A percentile compares a stretch with the other conserved stretches of the same genome.
These are phyloP conservation scores for Triplophysa siluroides DNA, from an alignment of 2,113 vertebrate species.

Conservation along the genomic window DNA sequence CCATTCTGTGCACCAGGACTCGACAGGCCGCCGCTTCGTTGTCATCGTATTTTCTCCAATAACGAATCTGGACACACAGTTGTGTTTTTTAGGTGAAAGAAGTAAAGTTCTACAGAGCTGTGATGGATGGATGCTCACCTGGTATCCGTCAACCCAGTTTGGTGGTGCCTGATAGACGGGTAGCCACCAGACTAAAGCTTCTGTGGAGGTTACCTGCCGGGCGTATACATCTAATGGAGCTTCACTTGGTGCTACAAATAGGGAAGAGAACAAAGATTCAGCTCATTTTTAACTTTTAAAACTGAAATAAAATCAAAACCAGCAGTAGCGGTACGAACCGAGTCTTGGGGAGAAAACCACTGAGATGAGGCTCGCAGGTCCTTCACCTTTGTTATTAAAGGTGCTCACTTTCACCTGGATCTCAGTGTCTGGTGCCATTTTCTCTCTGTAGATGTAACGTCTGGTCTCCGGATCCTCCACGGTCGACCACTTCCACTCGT, in stretches of 20 bases:
- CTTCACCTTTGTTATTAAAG: conserved; percentile 94
- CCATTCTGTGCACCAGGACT: conserved; percentile 80
- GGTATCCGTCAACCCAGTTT: conserved; percentile 92
- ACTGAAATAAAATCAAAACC: not conserved
- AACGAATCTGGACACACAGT: conserved; percentile 80
- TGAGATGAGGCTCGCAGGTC: conserved; percentile 86
- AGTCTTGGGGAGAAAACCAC: conserved; percentile 90
- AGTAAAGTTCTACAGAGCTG: not conserved
- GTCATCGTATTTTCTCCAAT: conserved; percentile 89
- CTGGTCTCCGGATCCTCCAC: conserved; percentile 92
- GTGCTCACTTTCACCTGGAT: conserved; percentile 96
- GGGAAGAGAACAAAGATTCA: not conserved
- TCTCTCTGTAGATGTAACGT: conserved; percentile 88
- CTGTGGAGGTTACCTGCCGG: conserved; percentile 86
- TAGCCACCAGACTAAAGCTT: conserved; percentile 92
- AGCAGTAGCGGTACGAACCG: conserved; percentile 60
- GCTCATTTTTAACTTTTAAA: not conserved
- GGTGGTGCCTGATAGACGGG: conserved; percentile 78
- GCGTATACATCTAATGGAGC: conserved; percentile 83
- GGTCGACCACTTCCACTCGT: conserved; percentile 89
- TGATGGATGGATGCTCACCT: conserved; percentile 72
- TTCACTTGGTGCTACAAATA: conserved; percentile 80
- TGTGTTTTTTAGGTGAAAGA: too few species aligned
- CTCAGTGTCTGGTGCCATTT: conserved; percentile 80
- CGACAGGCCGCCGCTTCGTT: conserved; percentile 90